Conservation (phyloP, 2,888 invertebrate species). For the Ochlodes sylvanus region DNA sequence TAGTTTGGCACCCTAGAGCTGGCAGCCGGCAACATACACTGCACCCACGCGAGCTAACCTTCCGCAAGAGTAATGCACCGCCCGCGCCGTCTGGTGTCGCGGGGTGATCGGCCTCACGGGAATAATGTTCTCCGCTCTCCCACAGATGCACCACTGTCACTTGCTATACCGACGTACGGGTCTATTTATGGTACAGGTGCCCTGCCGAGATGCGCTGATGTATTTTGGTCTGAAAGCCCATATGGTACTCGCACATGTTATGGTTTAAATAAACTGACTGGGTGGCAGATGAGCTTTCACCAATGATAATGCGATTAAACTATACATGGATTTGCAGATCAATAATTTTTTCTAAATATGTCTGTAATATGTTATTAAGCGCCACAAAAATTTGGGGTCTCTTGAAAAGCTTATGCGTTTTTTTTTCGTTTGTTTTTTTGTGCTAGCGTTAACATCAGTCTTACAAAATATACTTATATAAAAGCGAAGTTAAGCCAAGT, state of each 20-base stretch:
- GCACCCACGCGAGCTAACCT: constrained; percentile 28
- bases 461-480: too few relatives aligned
- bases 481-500: too few relatives aligned
- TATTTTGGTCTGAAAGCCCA: neutral
- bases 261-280: neutral
- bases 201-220: neutral
- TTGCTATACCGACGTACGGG: neutral
- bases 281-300: neutral
- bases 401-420: too few relatives aligned
- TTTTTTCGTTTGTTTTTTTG: too few relatives aligned
- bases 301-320: too few relatives aligned
- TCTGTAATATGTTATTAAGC: too few relatives aligned
- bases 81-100: constrained; percentile 11
- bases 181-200: constrained; percentile 19
- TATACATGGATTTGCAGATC: neutral
- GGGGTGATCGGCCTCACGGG: constrained; percentile 29
- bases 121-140: constrained; percentile 23
- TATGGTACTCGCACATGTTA: neutral
- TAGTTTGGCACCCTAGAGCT: constrained; percentile 1
- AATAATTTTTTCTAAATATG: neutral
- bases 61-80: constrained; percentile 30
- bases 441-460: too few relatives aligned
- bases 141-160: constrained; percentile 12
- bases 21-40: neutral
- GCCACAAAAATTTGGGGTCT: too few relatives aligned